Evolutionary conservation across 2,888 invertebrate genomes (phyloP).

Genomic region (Hydropsyche betteni): DNA sequence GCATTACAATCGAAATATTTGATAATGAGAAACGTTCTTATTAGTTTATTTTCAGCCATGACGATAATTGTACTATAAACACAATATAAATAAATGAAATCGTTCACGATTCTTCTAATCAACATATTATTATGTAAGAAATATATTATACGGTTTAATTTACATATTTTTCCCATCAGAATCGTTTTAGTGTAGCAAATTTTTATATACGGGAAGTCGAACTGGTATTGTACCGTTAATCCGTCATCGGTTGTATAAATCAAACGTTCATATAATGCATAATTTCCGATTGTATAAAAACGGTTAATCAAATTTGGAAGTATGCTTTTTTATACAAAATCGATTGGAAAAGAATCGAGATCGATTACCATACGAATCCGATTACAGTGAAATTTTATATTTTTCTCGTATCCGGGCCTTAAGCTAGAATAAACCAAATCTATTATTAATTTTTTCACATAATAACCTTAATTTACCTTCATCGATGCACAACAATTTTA

Average conservation of each 20-base stretch:
- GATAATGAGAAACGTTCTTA: not conserved
- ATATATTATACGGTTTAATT: too few species aligned
- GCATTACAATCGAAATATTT: too few species aligned
- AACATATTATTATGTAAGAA: too few species aligned
- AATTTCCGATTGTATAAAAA: slow-evolving; percentile 8
- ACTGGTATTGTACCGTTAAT: too few species aligned
- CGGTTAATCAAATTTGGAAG: not conserved
- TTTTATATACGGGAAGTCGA: too few species aligned
- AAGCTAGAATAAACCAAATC: not conserved
- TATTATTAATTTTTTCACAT: too few species aligned
- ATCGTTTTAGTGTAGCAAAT: too few species aligned
- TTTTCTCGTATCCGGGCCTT: slow-evolving; percentile 13
- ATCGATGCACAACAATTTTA: not conserved
- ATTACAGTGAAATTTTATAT: slow-evolving; percentile 8
- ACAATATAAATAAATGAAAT: not conserved
- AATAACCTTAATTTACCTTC: not conserved
- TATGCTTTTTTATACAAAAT: not conserved
- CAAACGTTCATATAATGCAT: not conserved
- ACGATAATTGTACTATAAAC: not conserved
- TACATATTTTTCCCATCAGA: too few species aligned
- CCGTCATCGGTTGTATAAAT: too few species aligned
- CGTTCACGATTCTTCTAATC: too few species aligned
- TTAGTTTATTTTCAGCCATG: not conserved
- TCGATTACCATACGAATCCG: slow-evolving; percentile 22
- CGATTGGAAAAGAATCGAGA: not conserved